Percentiles rank a stretch among this genome's conserved stretches.
Conservation (phyloP, 2,113 vertebrate genomes). For the Bufo bufo region DNA sequence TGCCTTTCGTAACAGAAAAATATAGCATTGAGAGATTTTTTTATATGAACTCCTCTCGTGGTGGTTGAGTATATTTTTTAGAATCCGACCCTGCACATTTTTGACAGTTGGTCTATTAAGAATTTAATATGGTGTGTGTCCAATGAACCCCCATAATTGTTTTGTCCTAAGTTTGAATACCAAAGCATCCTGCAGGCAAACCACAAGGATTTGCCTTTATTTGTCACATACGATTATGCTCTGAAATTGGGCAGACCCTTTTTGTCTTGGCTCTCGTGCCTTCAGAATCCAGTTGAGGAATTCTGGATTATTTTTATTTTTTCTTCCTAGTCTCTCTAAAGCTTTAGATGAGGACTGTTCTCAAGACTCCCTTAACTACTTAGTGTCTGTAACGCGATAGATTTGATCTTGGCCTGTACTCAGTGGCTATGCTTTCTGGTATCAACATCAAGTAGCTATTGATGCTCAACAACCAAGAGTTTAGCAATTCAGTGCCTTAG, state of each 20-base stretch:
- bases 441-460: not conserved
- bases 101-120: not conserved
- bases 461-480: not conserved
- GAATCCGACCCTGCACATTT: not conserved
- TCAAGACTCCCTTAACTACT: not conserved
- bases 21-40: not conserved
- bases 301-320: not conserved
- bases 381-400: slow-evolving; percentile 1
- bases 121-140: not conserved
- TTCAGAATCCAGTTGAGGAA: slow-evolving; percentile 43
- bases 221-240: not conserved
- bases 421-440: not conserved
- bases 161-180: slow-evolving; percentile 47
- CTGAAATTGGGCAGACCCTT: slow-evolving; percentile 28
- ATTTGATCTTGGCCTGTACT: not conserved
- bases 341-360: slow-evolving; percentile 20
- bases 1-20: not conserved
- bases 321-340: not conserved
- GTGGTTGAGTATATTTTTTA: not conserved
- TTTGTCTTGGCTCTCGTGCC: slow-evolving; percentile 50
- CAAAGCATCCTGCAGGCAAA: slow-evolving; percentile 50
- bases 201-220: slow-evolving; percentile 35
- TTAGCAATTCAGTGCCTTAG: slow-evolving; percentile 54
- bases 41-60: not conserved
- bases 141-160: not conserved